A percentile compares a stretch with the other conserved stretches of the same genome.
Conservation (phyloP, 2,888 invertebrate genomes). For the Orchestes rusci region DNA sequence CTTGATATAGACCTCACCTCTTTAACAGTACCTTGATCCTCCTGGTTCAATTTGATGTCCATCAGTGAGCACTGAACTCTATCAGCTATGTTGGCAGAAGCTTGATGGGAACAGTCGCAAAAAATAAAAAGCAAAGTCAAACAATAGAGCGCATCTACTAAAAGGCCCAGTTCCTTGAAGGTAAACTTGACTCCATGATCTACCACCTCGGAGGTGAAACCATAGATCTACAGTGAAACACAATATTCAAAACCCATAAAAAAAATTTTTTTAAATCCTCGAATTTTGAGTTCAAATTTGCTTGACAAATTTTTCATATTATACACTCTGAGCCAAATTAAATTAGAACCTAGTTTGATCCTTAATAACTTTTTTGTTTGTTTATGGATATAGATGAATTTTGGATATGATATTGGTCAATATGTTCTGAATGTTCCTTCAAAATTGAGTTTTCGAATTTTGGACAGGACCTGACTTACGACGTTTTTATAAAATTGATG, state of each 20-base stretch:
- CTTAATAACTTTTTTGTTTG: too few relatives aligned
- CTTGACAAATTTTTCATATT: too few relatives aligned
- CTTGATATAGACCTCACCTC: constrained; percentile 46
- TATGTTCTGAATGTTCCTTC: too few relatives aligned
- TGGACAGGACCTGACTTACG: too few relatives aligned
- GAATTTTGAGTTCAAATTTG: too few relatives aligned
- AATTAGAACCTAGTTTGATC: too few relatives aligned
- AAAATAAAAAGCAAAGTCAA: constrained; percentile 55
- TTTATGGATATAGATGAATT: too few relatives aligned
- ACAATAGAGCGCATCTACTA: constrained; percentile 58
- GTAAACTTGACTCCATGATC: constrained; percentile 59
- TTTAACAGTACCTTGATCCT: constrained; percentile 54
- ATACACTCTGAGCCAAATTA: too few relatives aligned
- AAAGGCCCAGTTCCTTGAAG: constrained; percentile 59
- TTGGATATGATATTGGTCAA: too few relatives aligned
- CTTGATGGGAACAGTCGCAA: constrained; percentile 60
- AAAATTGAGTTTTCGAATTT: too few relatives aligned
- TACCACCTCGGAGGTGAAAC: constrained; percentile 59
- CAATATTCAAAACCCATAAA: constrained; percentile 10
- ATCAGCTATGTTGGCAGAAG: constrained; percentile 57
- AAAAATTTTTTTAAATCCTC: too few relatives aligned
- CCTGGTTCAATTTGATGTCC: constrained; percentile 50
- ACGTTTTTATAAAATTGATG: too few relatives aligned
- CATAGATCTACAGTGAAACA: constrained; percentile 46
- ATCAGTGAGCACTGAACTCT: constrained; percentile 57